phyloP scores from a whole-genome alignment of 2,797 vertebrate species.

The Bufotes viridis region DNA sequence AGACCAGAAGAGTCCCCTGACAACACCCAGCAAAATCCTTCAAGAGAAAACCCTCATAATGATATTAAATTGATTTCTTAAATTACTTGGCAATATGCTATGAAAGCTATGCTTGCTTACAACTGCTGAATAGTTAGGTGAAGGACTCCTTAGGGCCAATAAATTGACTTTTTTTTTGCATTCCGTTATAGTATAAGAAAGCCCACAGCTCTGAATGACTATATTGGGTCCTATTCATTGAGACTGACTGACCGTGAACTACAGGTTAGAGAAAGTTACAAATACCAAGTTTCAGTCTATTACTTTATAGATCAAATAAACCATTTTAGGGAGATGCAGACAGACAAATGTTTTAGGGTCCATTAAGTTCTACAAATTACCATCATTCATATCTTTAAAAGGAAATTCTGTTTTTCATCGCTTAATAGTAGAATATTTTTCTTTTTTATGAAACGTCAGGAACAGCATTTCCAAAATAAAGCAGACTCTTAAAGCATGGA shows the following conservation, averaged over 20 bases:
- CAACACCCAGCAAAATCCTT: conserved; percentile 47
- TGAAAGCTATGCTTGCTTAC: conserved; percentile 40
- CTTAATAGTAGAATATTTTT: conserved; percentile 31
- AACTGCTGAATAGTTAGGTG: conserved; percentile 39
- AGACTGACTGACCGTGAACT: conserved; percentile 41
- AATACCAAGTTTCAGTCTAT: conserved; percentile 40
- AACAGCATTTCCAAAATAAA: neutral
- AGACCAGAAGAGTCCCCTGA: conserved; percentile 49
- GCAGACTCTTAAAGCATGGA: neutral
- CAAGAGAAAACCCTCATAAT: conserved; percentile 40
- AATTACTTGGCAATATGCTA: conserved; percentile 46
- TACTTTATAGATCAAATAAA: conserved; percentile 31
- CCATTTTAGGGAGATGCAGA: conserved; percentile 24
- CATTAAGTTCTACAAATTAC: conserved; percentile 45
- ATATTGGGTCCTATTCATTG: conserved; percentile 35
- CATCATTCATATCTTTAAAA: conserved; percentile 28
- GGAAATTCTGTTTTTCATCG: conserved; percentile 37
- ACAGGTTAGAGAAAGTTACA: conserved; percentile 35
- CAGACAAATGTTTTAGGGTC: conserved; percentile 42
- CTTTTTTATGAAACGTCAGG: conserved; percentile 23
- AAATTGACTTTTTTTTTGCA: conserved; percentile 25
- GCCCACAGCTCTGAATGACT: conserved; percentile 9
- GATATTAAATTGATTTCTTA: conserved; percentile 52
- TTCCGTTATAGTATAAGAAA: conserved; percentile 26
- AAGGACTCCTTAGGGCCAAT: conserved; percentile 39